Evolutionary conservation across 2,113 vertebrate species (phyloP), one percentile per base, ranked within the genome.

Genomic region (Peromyscus leucopus): DNA sequence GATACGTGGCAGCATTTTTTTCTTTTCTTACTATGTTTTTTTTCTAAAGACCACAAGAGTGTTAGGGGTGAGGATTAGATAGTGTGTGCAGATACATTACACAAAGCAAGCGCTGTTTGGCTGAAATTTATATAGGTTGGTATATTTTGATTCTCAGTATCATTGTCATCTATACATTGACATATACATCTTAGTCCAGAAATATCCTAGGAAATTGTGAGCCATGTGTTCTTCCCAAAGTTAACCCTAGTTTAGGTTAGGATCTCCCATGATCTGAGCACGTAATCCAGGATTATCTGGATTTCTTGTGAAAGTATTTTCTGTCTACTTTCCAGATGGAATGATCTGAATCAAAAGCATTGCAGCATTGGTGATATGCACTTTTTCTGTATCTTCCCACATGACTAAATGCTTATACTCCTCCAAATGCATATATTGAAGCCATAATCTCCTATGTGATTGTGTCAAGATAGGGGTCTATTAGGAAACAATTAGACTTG

Each of bases 301-400:
- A 36, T 28, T 63, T 0, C 2, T 57, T 90, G 80, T 63, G n/a
- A 88, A 65, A 80, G 2, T 79, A 79, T 89, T 93, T 65, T 31
- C 36, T 87, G 46, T 39, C 26, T 26, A 21, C 31, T 63, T 92
- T 19, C 26, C 31, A 67, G 31, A 57, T 22, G 26, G 12, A 78
- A 84, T 59, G n/a, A 88, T 69, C 24, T 88, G 57, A 96, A 89
- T 42, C n/a, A 28, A 26, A 84, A 85, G 36, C n/a, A 24, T 78
- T 86, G 26, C 9, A 67, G 13, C 71, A 28, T 2, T 28, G 5
- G 42, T 85, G 17, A 59, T 46, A 42, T 91, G 48, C 4, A 51
- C 61, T 95, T 90, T 74, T 51, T 21, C 33, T 72, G 0, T 65
- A 2, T 76, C n/a, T 76, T 22, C 36, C 26, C 2, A 36, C 17